These are phyloP conservation scores for Sussaba pulchella DNA, from an alignment of 2,888 invertebrate species.

Conservation along the genomic window DNA sequence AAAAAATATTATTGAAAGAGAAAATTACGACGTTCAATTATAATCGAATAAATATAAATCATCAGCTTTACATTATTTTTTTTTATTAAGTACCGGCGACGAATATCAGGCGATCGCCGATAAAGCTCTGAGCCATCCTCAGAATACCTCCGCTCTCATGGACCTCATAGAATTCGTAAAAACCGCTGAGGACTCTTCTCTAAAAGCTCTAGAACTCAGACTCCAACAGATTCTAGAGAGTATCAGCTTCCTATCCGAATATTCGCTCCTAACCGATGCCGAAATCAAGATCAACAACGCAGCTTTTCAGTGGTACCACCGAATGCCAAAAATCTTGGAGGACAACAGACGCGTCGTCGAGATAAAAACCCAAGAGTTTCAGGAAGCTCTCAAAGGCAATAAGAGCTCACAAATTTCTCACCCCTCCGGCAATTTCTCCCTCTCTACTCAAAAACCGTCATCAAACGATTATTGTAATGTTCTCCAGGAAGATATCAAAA, in stretches of 20 bases:
- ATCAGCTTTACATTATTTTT: too few relatives aligned
- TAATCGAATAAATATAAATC: too few relatives aligned
- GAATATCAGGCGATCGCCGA: slow-evolving; percentile 93
- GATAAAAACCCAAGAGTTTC: slow-evolving; percentile 93
- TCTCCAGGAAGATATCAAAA: slow-evolving; percentile 90
- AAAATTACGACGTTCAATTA: too few relatives aligned
- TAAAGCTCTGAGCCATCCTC: slow-evolving; percentile 91
- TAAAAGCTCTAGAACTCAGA: slow-evolving; percentile 91
- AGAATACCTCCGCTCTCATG: slow-evolving; percentile 94
- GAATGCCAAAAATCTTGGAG: slow-evolving; percentile 92
- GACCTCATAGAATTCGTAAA: slow-evolving; percentile 91
- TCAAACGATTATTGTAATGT: too few relatives aligned
- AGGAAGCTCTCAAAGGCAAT: slow-evolving; percentile 89
- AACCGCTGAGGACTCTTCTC: slow-evolving; percentile 89
- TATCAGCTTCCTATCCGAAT: slow-evolving; percentile 93
- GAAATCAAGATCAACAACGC: slow-evolving; percentile 95
- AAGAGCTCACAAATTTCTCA: too few relatives aligned
- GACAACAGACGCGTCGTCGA: slow-evolving; percentile 92
- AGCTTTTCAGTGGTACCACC: slow-evolving; percentile 94
- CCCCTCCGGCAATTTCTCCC: too few relatives aligned
- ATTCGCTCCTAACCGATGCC: slow-evolving; percentile 91
- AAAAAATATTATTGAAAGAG: too few relatives aligned
- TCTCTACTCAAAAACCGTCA: too few relatives aligned
- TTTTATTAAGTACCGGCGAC: slow-evolving; percentile 89
- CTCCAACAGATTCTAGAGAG: slow-evolving; percentile 89